Conservation (phyloP, 2,888 invertebrate genomes). For the Tachina grossa region DNA sequence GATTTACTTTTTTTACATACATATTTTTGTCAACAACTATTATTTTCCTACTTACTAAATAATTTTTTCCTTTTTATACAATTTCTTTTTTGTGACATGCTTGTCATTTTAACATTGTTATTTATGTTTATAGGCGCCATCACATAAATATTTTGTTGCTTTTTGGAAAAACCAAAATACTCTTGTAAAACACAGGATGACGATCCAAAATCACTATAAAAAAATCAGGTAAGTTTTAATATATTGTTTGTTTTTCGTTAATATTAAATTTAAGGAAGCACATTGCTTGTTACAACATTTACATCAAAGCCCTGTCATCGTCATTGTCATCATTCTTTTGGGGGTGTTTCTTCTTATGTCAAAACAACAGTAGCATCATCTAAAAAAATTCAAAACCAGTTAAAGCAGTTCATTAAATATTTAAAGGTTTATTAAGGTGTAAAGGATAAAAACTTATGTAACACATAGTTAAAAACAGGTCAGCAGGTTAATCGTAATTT, state of each 20-base stretch:
- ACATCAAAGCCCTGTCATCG: slow-evolving; percentile 11
- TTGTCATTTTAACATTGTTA: slow-evolving; percentile 47
- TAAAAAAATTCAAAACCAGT: too few species aligned
- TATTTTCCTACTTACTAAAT: slow-evolving; percentile 2
- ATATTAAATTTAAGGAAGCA: slow-evolving; percentile 44
- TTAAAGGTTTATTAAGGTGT: too few species aligned
- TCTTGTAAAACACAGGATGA: background rate
- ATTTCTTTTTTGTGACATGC: slow-evolving; percentile 31
- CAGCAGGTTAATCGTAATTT: too few species aligned
- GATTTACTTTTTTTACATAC: slow-evolving; percentile 16
- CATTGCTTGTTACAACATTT: slow-evolving; percentile 42
- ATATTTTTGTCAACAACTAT: slow-evolving; percentile 20
- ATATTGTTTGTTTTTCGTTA: background rate
- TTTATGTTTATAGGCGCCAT: slow-evolving; percentile 33
- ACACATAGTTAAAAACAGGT: too few species aligned
- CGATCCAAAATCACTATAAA: background rate
- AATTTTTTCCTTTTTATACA: background rate
- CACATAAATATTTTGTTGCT: slow-evolving; percentile 2
- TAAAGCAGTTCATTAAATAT: too few species aligned
- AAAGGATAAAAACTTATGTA: too few species aligned
- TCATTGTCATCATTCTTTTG: background rate
- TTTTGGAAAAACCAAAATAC: background rate
- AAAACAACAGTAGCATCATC: background rate
- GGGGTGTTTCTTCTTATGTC: background rate
- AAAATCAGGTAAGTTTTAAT: slow-evolving; percentile 9